phyloP scores from a whole-genome alignment of 2,888 invertebrate species.

The Abrostola tripartita region DNA sequence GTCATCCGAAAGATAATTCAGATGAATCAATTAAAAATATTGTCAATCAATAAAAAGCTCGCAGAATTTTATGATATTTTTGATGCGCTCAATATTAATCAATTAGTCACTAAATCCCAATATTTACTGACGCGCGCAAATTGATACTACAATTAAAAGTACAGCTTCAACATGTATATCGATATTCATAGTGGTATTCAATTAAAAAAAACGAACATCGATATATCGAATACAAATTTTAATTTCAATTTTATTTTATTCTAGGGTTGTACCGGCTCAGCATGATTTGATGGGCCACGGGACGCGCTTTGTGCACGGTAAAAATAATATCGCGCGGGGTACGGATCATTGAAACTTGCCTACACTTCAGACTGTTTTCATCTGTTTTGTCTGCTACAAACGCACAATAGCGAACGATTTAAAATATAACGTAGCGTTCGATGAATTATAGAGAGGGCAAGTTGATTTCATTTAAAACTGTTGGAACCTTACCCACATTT shows the following conservation, averaged over 20 bases:
- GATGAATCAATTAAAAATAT: background rate
- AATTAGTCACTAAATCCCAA: slow-evolving; percentile 12
- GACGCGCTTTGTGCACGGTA: slow-evolving; percentile 67
- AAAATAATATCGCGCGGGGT: slow-evolving; percentile 74
- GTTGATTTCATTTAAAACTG: background rate
- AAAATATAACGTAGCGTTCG: slow-evolving; percentile 60
- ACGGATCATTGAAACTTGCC: slow-evolving; percentile 75
- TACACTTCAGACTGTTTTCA: slow-evolving; percentile 76
- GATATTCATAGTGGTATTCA: slow-evolving; percentile 30
- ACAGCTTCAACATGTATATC: slow-evolving; percentile 17
- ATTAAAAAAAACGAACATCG: slow-evolving; percentile 34
- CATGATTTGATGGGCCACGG: slow-evolving; percentile 77
- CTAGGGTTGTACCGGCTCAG: slow-evolving; percentile 61
- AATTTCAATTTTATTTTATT: slow-evolving; percentile 70
- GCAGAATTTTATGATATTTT: background rate
- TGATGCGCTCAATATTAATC: background rate
- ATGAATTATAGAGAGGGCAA: slow-evolving; percentile 22
- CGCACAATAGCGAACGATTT: slow-evolving; percentile 75
- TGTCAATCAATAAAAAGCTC: background rate
- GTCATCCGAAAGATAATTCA: background rate
- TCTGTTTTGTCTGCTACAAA: slow-evolving; percentile 67
- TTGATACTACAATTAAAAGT: slow-evolving; percentile 35
- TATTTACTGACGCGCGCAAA: slow-evolving; percentile 28
- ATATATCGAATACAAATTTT: slow-evolving; percentile 45
- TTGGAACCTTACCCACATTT: no score